Percentiles rank a stretch among this genome's conserved stretches.
Evolutionary conservation across 1,140 invertebrate species (phyloP).

Genomic region (Nasonia vitripennis): DNA sequence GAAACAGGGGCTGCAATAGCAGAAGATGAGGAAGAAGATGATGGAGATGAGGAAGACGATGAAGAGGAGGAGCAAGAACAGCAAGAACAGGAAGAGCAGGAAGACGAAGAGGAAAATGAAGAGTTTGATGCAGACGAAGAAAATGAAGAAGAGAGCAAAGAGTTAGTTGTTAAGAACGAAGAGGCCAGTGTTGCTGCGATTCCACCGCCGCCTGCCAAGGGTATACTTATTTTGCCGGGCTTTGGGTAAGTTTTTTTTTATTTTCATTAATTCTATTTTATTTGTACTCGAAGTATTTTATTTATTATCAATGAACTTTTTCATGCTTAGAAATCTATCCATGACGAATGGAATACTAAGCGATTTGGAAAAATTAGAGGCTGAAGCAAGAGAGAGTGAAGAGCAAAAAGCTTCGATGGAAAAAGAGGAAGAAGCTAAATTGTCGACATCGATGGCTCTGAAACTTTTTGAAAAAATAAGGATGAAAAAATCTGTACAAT

Average conservation of each 20-base stretch:
- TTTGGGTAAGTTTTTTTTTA: constrained; percentile 67
- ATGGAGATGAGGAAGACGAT: constrained; percentile 59
- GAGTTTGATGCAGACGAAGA: constrained; percentile 52
- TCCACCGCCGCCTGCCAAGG: constrained; percentile 70
- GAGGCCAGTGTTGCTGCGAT: constrained; percentile 55
- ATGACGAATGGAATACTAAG: constrained; percentile 63
- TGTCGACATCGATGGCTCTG: not conserved
- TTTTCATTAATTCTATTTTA: constrained; percentile 37
- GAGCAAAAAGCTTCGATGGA: constrained; percentile 58
- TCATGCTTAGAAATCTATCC: constrained; percentile 56
- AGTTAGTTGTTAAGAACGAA: constrained; percentile 50
- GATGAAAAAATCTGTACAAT: constrained; percentile 77
- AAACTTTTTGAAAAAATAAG: constrained; percentile 51
- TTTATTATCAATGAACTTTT: constrained; percentile 31
- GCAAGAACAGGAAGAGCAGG: constrained; percentile 49
- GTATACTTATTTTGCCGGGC: constrained; percentile 74
- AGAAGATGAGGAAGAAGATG: constrained; percentile 57
- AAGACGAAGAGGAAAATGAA: constrained; percentile 52
- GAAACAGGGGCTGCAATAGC: constrained; percentile 37
- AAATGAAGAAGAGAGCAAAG: constrained; percentile 53
- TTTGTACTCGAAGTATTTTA: not conserved
- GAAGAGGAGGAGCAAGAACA: constrained; percentile 57
- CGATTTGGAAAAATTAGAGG: constrained; percentile 54
- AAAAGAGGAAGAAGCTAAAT: constrained; percentile 54
- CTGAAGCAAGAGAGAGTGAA: constrained; percentile 51